Base-by-base conservation (phyloP, 1,140 invertebrate species). In the Macrobrachium nipponense region DNA sequence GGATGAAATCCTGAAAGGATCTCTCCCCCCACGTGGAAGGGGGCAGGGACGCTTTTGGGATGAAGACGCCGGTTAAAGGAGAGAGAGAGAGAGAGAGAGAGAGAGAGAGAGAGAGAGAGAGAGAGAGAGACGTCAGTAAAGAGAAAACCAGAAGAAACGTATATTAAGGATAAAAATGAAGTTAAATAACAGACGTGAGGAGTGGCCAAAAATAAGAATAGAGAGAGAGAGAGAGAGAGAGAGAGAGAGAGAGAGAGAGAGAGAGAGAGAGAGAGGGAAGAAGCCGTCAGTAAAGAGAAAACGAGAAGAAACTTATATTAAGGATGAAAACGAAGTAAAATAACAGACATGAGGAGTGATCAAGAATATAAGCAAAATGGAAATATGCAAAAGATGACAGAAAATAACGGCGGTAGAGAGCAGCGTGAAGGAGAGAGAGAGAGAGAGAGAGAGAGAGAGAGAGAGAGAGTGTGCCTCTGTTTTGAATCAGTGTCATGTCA, bases 391-490 rank as follows among this genome's bases (percentile, higher is more conserved):
- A 73, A 18, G 10, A 44, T 17, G 23, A 10, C 18, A 27, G n/a
- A 73, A 44, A 44, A 8, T 14, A 70, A 44, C 17, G 10, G 44
- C 14, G 70, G 23, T 7, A 73, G 0, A 7, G 70, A 27, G 14
- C 2, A 27, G 15, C 2, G 70, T n/a, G 18, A n/a, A 18, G 20
- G 51, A n/a, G 51, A 59, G 75, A 77, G 51, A 77, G 51, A 59
- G 51, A 77, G 75, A 58, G 75, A 59, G 51, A 59, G 17, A 77
- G 20, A 59, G 75, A 77, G 75, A 51, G 75, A 77, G 75, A 77
- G 75, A 77, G 75, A 72, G 23, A 27, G 70, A 72, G 23, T 51
- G 51, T 10, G 5, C 12, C 51, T 51, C 27, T 51, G 51, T 12
- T 6, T 6, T 51, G 8, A 51, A 51, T 51, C 51, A 51, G 8